Conservation (phyloP, 2,888 invertebrate genomes). For the Nebria salina region DNA sequence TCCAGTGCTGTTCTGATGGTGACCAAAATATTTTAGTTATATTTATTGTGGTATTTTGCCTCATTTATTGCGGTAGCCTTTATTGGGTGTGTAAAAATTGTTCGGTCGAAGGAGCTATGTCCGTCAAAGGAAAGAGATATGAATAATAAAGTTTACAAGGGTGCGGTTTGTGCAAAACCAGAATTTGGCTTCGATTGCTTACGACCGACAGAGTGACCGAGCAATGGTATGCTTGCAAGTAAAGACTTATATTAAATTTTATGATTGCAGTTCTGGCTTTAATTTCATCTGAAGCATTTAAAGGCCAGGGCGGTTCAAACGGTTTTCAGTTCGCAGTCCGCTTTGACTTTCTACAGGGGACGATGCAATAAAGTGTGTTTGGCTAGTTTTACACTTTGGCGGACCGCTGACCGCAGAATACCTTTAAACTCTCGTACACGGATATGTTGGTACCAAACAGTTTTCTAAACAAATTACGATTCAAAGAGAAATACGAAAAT, state of each 20-base stretch:
- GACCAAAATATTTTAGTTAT: neutral
- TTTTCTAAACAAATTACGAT: neutral
- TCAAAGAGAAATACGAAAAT: neutral
- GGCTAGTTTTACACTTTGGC: conserved; percentile 40
- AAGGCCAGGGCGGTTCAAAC: conserved; percentile 27
- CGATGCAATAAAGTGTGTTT: conserved; percentile 42
- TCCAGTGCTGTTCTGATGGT: neutral
- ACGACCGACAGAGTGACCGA: neutral
- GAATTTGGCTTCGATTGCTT: neutral
- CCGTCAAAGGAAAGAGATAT: conserved; percentile 11
- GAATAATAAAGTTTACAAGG: conserved; percentile 36
- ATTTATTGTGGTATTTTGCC: neutral
- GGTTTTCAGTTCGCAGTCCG: neutral
- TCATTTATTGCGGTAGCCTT: neutral
- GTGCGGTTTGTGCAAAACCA: neutral
- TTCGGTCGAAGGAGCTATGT: neutral
- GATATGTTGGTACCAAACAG: neutral
- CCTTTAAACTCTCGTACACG: neutral
- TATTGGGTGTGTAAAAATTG: neutral
- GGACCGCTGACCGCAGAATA: conserved; percentile 26
- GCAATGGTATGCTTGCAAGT: neutral
- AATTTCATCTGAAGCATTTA: conserved; percentile 43
- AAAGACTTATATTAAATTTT: conserved; percentile 44
- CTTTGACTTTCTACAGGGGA: conserved; percentile 5
- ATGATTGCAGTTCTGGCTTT: conserved; percentile 39